Conservation (phyloP, 2,888 invertebrate genomes). For the Ochropleura plecta region DNA sequence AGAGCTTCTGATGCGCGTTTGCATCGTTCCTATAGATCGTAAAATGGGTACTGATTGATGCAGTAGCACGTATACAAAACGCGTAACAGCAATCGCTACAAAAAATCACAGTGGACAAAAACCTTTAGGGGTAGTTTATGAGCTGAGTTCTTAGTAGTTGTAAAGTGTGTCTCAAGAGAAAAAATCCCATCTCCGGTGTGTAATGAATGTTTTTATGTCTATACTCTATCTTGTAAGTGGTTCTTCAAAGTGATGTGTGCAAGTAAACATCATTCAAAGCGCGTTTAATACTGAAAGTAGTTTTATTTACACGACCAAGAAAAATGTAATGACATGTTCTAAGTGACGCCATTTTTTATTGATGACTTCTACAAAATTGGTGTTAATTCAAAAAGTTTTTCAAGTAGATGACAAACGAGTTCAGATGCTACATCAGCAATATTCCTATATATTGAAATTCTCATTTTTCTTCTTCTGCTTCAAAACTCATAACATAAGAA, state of each 20-base stretch:
- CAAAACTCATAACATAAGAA: background rate
- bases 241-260: conserved; percentile 42
- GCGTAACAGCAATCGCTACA: background rate
- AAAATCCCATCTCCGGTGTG: conserved; percentile 28
- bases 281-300: conserved; percentile 19
- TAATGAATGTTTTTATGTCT: conserved; percentile 47
- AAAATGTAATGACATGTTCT: conserved; percentile 8
- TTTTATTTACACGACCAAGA: conserved; percentile 28
- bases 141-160: conserved; percentile 27
- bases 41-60: background rate
- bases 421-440: background rate
- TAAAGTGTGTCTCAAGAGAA: conserved; percentile 26
- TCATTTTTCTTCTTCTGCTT: background rate
- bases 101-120: background rate
- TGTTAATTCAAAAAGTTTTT: background rate
- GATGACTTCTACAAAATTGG: background rate
- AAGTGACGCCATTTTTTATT: background rate
- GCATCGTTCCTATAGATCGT: too few relatives aligned
- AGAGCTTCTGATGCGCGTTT: background rate
- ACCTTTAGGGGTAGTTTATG: conserved; percentile 32
- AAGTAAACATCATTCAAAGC: conserved; percentile 13
- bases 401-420: background rate
- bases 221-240: conserved; percentile 45
- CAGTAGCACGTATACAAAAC: background rate
- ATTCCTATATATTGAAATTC: background rate